Base-by-base conservation (phyloP, 1,140 invertebrate species). In the Drosophila rufa region DNA sequence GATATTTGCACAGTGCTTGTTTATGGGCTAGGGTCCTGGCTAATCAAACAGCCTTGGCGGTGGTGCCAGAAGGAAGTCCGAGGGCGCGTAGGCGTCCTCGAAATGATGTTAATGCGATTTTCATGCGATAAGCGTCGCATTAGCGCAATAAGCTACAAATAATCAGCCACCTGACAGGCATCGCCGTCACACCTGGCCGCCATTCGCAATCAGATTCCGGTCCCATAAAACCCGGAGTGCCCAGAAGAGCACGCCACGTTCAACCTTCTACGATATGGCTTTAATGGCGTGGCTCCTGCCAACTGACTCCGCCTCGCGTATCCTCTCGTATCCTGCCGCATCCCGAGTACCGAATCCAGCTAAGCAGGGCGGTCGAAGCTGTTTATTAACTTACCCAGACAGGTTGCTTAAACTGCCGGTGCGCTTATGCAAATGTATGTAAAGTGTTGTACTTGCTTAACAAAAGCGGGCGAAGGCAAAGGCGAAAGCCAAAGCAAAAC, bases 91-190 rank as follows among this genome's bases (percentile, higher is more conserved):
- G 33, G 38, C 42, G 14, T 45, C 11, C 45, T n/a, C 70, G 53
- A 59, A 70, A 77, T 50, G 50, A 43, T 74, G 68, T 68, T 87
- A 87, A 84, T 75, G 84, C 85, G 77, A 89, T 89, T 89, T 84
- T 81, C 74, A 75, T 79, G 84, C 73, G 84, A 87, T 89, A 89
- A 87, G 73, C 84, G 60, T 79, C 71, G 80, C 83, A 87, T 87
- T 83, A 87, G 68, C 67, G 83, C 83, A 80, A 77, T 86, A 87
- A 87, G 80, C 84, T 71, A 79, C 77, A 87, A 84, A 84, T 87
- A 87, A 87, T 89, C 80, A 84, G 84, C 69, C 65, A 58, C 43
- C 80, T 78, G 82, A 85, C 82, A 84, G 82, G 67, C 79, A 81
- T 42, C 43, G 33, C 2, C 51, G 67, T 71, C 69, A 71, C 69